Evolutionary conservation across 2,888 invertebrate genomes (phyloP).

Genomic region (Agrochola litura): DNA sequence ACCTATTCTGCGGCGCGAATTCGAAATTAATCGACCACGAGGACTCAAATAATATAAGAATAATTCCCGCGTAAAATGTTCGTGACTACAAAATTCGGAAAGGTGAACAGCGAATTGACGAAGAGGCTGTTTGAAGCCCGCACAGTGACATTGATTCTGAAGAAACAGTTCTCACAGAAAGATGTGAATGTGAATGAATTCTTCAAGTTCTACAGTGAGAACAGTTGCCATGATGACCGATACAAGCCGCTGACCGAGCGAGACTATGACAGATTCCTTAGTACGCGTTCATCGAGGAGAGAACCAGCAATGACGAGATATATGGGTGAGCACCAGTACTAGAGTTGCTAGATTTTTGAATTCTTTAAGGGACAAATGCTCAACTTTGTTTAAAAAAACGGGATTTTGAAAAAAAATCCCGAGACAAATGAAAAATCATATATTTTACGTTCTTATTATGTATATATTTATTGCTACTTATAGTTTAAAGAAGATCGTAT

Average conservation of each 20-base stretch:
- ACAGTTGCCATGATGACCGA: conserved; percentile 68
- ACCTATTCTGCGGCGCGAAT: conserved; percentile 14
- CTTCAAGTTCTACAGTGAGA: conserved; percentile 82
- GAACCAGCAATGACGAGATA: conserved; percentile 84
- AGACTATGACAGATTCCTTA: conserved; percentile 83
- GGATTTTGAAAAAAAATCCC: too few relatives aligned
- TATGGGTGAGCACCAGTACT: conserved; percentile 82
- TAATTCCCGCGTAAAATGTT: conserved; percentile 63
- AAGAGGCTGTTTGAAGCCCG: conserved; percentile 71
- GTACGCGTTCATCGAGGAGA: conserved; percentile 77
- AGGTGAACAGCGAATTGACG: conserved; percentile 65
- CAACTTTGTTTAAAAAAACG: too few relatives aligned
- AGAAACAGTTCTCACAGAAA: conserved; percentile 69
- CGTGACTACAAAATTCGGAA: conserved; percentile 64
- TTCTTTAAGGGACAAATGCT: too few relatives aligned
- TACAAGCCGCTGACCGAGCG: conserved; percentile 75
- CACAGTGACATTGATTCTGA: conserved; percentile 63
- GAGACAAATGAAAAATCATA: too few relatives aligned
- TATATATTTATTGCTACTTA: too few relatives aligned
- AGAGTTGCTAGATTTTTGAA: too few relatives aligned
- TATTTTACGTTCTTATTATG: too few relatives aligned
- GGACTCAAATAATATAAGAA: background rate
- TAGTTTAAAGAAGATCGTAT: too few relatives aligned
- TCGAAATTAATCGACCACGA: background rate
- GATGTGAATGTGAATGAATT: conserved; percentile 73